Evolutionary conservation across 2,113 vertebrate genomes (phyloP).

Genomic region (Electrona antarctica): DNA sequence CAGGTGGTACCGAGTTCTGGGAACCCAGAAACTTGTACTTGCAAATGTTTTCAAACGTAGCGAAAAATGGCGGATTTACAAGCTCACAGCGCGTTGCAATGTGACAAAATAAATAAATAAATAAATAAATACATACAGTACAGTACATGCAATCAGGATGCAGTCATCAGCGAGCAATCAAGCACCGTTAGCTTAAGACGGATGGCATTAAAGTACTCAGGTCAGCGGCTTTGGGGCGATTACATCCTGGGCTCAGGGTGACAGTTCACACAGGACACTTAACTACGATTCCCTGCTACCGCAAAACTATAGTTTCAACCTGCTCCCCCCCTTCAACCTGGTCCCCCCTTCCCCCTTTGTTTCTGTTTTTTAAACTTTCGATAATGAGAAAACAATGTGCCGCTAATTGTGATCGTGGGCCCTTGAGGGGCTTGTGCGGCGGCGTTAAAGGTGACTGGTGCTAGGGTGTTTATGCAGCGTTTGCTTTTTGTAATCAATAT

Average conservation of each 20-base stretch:
- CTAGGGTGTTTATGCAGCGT: not conserved
- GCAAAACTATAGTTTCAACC: not conserved
- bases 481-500: not conserved
- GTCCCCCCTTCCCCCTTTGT: too few relatives aligned
- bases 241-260: constrained; percentile 44
- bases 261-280: constrained; percentile 10
- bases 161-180: constrained; percentile 55
- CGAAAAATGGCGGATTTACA: too few relatives aligned
- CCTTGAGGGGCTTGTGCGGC: not conserved
- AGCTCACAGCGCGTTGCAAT: too few relatives aligned
- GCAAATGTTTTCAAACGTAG: too few relatives aligned
- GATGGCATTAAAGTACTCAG: constrained; percentile 57
- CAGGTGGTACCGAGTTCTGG: too few relatives aligned
- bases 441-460: not conserved
- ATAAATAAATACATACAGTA: too few relatives aligned
- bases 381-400: not conserved
- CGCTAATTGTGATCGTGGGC: not conserved
- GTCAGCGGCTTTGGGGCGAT: constrained; percentile 55
- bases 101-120: too few relatives aligned
- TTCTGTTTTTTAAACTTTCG: not conserved
- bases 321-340: not conserved
- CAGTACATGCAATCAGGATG: constrained; percentile 35
- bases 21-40: too few relatives aligned
- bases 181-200: constrained; percentile 46
- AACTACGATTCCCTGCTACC: not conserved